phyloP scores from a whole-genome alignment of 2,888 invertebrate species.

The Xiphydria camelus region DNA sequence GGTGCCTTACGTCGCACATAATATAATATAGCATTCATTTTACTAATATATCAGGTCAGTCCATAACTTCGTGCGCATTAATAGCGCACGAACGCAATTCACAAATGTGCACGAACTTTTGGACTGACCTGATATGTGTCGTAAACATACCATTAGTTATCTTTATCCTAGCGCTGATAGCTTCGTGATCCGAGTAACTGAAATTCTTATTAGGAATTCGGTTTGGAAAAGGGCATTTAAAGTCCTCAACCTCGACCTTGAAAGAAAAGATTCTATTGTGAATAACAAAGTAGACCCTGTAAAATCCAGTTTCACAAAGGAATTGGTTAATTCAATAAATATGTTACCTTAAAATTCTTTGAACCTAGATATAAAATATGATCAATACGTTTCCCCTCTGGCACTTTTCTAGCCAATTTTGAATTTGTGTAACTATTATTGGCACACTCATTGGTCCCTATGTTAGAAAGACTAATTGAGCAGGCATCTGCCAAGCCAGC shows the following conservation, averaged over 20 bases:
- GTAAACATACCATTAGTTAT: constrained; percentile 36
- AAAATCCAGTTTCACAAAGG: background rate
- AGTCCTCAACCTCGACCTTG: constrained; percentile 62
- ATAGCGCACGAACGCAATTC: too few relatives aligned
- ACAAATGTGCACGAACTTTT: too few relatives aligned
- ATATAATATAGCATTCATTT: constrained; percentile 13
- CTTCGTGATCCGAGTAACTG: constrained; percentile 92
- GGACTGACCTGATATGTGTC: background rate
- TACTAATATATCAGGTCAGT: too few relatives aligned
- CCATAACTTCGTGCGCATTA: too few relatives aligned
- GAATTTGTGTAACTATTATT: constrained; percentile 81
- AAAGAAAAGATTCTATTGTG: background rate
- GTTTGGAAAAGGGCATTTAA: constrained; percentile 72
- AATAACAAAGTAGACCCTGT: background rate
- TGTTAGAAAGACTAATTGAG: constrained; percentile 36
- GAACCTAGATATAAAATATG: constrained; percentile 76
- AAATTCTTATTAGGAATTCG: constrained; percentile 72
- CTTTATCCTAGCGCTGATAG: constrained; percentile 65
- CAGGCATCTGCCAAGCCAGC: constrained; percentile 63
- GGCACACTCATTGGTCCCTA: constrained; percentile 78
- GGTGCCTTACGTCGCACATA: constrained; percentile 31
- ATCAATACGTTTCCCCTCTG: constrained; percentile 88
- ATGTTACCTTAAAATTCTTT: constrained; percentile 42
- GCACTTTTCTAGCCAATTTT: constrained; percentile 60
- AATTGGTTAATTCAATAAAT: constrained; percentile 9